These are phyloP conservation scores for Conus betulinus DNA, from an alignment of 1,140 invertebrate genomes.

Conservation along the genomic window DNA sequence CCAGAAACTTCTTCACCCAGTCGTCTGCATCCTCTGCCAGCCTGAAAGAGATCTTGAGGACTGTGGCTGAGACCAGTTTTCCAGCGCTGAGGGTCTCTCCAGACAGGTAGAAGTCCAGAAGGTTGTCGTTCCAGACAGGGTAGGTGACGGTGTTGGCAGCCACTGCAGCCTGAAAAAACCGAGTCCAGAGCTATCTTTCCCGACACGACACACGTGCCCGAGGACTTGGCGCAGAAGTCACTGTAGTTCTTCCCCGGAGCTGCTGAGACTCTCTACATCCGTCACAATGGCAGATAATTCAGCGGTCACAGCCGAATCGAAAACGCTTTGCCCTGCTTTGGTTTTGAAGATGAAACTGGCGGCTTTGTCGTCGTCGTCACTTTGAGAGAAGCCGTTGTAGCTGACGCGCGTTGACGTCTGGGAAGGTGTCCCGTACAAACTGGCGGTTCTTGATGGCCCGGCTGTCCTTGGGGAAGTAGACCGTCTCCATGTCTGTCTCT, in stretches of 20 bases:
- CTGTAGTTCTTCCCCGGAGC: not conserved
- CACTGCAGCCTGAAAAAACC: not conserved
- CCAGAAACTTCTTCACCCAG: not conserved
- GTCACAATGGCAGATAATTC: not conserved
- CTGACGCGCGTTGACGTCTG: slow-evolving; percentile 5
- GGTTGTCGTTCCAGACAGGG: not conserved
- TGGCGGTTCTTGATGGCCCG: not conserved
- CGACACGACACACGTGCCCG: too few relatives aligned
- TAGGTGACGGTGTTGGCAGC: not conserved
- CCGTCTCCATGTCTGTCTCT: slow-evolving; percentile 13
- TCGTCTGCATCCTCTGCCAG: too few relatives aligned
- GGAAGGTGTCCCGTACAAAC: not conserved
- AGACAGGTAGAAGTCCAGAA: not conserved
- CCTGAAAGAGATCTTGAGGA: too few relatives aligned
- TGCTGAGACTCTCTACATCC: not conserved
- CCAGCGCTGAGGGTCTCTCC: too few relatives aligned
- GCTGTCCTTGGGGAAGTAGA: slow-evolving; percentile 34
- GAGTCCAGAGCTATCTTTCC: too few relatives aligned
- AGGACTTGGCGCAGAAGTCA: not conserved
- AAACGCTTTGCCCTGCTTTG: not conserved
- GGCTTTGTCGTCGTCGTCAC: not conserved
- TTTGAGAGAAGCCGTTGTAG: slow-evolving; percentile 10
- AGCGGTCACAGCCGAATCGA: not conserved
- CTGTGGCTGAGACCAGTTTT: too few relatives aligned
- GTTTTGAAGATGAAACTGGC: slow-evolving; percentile 4